Conservation (phyloP, 2,797 vertebrate genomes). For the Pseudochirops cupreus region DNA sequence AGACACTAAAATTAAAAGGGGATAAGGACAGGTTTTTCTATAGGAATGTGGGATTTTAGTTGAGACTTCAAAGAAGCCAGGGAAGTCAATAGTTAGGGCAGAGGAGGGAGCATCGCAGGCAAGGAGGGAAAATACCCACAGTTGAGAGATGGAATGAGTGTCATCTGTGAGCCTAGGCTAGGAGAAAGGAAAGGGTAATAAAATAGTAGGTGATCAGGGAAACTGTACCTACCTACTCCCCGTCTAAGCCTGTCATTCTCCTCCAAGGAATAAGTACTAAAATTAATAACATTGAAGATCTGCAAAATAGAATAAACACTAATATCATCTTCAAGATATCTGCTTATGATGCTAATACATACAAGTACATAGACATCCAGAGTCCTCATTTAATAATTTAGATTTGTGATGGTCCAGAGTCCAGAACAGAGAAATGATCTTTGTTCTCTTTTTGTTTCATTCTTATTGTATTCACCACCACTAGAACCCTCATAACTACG, state of each 20-base stretch:
- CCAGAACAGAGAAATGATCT: slow-evolving; percentile 46
- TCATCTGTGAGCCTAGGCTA: neutral
- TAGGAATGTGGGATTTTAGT: neutral
- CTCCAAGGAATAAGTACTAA: neutral
- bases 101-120: neutral
- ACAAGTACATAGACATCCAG: slow-evolving; percentile 5
- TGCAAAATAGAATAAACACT: neutral
- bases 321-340: slow-evolving; percentile 46
- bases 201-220: neutral
- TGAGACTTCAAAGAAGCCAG: neutral
- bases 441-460: slow-evolving; percentile 40
- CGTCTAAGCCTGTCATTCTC: neutral
- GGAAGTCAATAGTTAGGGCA: neutral
- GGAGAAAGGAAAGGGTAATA: neutral
- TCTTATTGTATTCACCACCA: neutral
- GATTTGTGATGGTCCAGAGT: slow-evolving; percentile 21
- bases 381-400: slow-evolving; percentile 46
- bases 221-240: neutral
- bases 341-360: slow-evolving; percentile 49
- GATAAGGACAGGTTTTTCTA: neutral
- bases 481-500: neutral
- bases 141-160: neutral
- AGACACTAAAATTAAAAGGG: neutral
- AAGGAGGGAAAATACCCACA: neutral
- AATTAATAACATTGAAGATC: neutral